Percentiles rank a stretch among this genome's conserved stretches.
These are phyloP conservation scores for Eriosoma lanigerum DNA, from an alignment of 1,140 invertebrate species.

Conservation along the genomic window DNA sequence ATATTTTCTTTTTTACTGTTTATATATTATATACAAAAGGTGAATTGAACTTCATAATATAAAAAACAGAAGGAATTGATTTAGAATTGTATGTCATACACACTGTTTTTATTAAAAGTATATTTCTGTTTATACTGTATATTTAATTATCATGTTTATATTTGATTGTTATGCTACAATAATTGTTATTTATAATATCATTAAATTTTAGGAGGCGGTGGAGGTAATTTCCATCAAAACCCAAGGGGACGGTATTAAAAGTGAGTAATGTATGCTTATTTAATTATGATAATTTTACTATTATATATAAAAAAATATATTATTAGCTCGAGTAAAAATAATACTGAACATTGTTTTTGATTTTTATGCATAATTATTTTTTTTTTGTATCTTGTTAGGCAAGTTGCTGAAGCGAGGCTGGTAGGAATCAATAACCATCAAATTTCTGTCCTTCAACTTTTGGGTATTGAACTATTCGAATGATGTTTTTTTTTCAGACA, in stretches of 20 bases:
- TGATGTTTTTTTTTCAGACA: conserved; percentile 40
- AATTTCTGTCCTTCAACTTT: conserved; percentile 45
- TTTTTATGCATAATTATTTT: conserved; percentile 48
- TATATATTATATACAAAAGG: too few species aligned
- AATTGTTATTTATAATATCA: too few species aligned
- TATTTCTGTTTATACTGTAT: too few species aligned
- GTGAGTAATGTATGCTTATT: neutral
- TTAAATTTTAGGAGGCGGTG: conserved; percentile 15
- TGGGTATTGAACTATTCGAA: conserved; percentile 40
- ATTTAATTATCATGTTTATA: too few species aligned
- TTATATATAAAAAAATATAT: neutral
- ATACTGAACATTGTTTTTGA: conserved; percentile 27
- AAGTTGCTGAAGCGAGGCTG: conserved; percentile 45
- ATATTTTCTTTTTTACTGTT: neutral
- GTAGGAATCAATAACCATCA: conserved; percentile 51
- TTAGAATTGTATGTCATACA: too few species aligned
- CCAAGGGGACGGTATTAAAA: conserved; percentile 40
- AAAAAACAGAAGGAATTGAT: too few species aligned
- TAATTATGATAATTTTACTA: neutral
- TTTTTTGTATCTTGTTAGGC: conserved; percentile 50
- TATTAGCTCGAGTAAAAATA: conserved; percentile 18
- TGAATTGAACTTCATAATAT: too few species aligned
- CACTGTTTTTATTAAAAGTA: too few species aligned
- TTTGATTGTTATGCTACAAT: neutral
- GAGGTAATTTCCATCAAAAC: conserved; percentile 45